Evolutionary conservation across 2,888 invertebrate species (phyloP).

Genomic region (Hypomecis punctinalis): DNA sequence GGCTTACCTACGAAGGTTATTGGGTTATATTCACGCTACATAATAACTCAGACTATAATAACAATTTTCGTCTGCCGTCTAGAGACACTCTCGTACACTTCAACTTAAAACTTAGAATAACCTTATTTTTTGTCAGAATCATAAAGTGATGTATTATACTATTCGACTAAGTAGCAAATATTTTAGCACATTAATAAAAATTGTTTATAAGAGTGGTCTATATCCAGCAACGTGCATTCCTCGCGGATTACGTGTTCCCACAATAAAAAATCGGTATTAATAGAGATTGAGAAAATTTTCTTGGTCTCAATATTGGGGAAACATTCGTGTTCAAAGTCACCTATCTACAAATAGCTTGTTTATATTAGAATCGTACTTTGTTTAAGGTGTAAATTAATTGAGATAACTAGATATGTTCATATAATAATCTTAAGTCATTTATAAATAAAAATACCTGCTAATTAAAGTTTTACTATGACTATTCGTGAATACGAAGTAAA

Average conservation of each 20-base stretch:
- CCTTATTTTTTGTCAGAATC: too few relatives aligned
- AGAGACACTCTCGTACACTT: too few relatives aligned
- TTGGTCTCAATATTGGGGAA: slow-evolving; percentile 1
- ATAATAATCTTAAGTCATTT: too few relatives aligned
- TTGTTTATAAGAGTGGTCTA: slow-evolving; percentile 18
- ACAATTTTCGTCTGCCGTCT: too few relatives aligned
- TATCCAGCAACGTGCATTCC: slow-evolving; percentile 25
- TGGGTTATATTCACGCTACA: too few relatives aligned
- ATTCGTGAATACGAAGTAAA: too few relatives aligned
- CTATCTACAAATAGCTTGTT: background rate
- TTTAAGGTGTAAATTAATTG: background rate
- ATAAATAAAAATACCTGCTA: too few relatives aligned
- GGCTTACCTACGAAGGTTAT: too few relatives aligned
- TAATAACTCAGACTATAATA: too few relatives aligned
- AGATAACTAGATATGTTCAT: background rate
- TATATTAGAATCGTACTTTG: background rate
- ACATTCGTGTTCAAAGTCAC: slow-evolving; percentile 16
- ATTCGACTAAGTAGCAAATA: background rate
- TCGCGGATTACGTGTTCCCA: slow-evolving; percentile 15
- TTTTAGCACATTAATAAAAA: slow-evolving; percentile 5
- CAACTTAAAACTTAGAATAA: too few relatives aligned
- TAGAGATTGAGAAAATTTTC: slow-evolving; percentile 13
- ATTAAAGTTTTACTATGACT: too few relatives aligned
- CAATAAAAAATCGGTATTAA: slow-evolving; percentile 13
- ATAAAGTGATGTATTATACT: background rate